Conservation (phyloP, 2,888 invertebrate genomes). For the Sacculina carcini region DNA sequence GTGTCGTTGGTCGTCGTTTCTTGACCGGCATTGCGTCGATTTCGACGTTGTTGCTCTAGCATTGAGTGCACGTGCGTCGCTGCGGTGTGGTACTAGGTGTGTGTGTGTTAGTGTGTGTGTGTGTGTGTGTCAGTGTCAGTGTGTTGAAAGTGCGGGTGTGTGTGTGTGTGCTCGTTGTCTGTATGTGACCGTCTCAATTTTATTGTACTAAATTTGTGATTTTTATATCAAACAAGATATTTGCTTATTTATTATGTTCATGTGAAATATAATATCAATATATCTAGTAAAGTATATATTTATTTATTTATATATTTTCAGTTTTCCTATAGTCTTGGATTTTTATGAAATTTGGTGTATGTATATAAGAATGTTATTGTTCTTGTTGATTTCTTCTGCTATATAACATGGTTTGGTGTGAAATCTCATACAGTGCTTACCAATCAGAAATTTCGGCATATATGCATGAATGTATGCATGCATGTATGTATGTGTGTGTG, state of each 20-base stretch:
- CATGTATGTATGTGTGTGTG: neutral
- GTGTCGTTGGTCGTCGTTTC: too few species aligned
- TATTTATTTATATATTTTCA: constrained; percentile 2
- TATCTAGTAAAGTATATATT: neutral
- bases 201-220: neutral
- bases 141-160: neutral
- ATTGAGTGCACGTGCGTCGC: too few species aligned
- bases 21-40: too few species aligned
- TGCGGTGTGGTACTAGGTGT: too few species aligned
- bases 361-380: too few species aligned
- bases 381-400: neutral
- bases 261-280: neutral
- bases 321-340: too few species aligned
- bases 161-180: neutral
- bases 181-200: neutral
- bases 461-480: neutral
- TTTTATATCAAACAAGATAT: neutral
- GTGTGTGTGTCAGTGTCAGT: neutral
- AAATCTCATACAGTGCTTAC: too few species aligned
- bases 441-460: neutral
- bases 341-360: neutral
- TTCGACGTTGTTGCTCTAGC: too few species aligned
- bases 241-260: neutral
- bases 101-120: neutral
- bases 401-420: too few species aligned